Conservation (phyloP, 2,888 invertebrate genomes). For the Lutraria lutraria region DNA sequence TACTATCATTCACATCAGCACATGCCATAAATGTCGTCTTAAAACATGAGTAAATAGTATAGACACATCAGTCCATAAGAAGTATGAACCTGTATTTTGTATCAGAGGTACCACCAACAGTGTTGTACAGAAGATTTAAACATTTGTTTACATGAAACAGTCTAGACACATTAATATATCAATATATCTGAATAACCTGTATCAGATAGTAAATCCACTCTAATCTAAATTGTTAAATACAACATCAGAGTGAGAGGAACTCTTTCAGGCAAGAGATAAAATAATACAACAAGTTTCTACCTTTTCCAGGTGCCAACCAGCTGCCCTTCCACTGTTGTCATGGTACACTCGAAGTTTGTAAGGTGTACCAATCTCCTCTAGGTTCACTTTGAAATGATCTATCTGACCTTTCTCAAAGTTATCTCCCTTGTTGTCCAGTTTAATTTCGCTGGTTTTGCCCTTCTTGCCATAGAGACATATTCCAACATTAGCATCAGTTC, state of each 20-base stretch:
- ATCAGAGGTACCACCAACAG: too few relatives aligned
- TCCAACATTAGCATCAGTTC: constrained; percentile 86
- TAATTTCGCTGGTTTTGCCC: constrained; percentile 85
- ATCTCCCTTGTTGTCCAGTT: constrained; percentile 84
- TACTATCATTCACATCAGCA: too few relatives aligned
- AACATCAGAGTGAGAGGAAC: background rate
- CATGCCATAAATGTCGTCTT: too few relatives aligned
- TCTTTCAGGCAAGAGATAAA: background rate
- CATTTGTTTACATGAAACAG: background rate
- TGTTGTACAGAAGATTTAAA: too few relatives aligned
- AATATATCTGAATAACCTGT: background rate
- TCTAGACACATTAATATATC: background rate
- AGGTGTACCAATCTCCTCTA: constrained; percentile 84
- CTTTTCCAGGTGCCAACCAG: constrained; percentile 87
- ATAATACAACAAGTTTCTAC: constrained; percentile 66
- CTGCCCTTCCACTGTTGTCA: constrained; percentile 83
- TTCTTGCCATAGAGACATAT: constrained; percentile 86
- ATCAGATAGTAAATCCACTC: background rate
- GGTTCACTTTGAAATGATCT: constrained; percentile 85
- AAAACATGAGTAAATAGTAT: too few relatives aligned
- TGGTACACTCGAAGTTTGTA: constrained; percentile 86
- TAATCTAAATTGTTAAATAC: background rate
- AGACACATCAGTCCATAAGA: too few relatives aligned
- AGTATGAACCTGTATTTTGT: too few relatives aligned
- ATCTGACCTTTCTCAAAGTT: constrained; percentile 85